Evolutionary conservation across 2,888 invertebrate genomes (phyloP).

Genomic region (Ichneumoninae sp.): DNA sequence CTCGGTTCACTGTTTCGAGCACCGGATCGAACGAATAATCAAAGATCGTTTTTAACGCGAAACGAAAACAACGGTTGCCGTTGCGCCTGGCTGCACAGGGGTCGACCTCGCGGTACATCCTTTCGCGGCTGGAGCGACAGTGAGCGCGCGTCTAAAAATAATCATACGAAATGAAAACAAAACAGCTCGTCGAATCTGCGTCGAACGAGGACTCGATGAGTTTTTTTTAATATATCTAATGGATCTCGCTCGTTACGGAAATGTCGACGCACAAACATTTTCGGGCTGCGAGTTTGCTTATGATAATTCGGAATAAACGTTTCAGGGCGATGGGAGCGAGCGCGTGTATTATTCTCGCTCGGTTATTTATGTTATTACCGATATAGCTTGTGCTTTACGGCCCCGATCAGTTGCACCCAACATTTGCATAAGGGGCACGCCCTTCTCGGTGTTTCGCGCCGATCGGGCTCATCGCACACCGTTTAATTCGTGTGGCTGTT

Average conservation of each 20-base stretch:
- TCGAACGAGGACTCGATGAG: constrained; percentile 44
- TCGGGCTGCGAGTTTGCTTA: constrained; percentile 61
- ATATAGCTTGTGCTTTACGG: constrained; percentile 43
- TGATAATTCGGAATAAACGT: constrained; percentile 62
- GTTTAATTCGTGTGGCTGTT: not conserved
- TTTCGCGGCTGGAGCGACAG: constrained; percentile 39
- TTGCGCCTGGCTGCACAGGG: not conserved
- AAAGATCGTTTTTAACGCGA: constrained; percentile 24
- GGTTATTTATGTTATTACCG: constrained; percentile 59
- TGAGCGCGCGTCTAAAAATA: constrained; percentile 43
- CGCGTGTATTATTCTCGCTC: constrained; percentile 39
- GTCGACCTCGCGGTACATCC: not conserved
- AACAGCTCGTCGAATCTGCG: constrained; percentile 36
- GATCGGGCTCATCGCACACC: too few relatives aligned
- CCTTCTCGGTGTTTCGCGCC: not conserved
- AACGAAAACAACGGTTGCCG: constrained; percentile 42
- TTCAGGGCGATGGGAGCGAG: constrained; percentile 33
- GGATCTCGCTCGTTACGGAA: constrained; percentile 34
- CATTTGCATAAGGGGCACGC: constrained; percentile 54
- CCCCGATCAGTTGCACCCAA: constrained; percentile 30
- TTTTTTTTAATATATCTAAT: constrained; percentile 40
- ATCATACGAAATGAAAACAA: constrained; percentile 49
- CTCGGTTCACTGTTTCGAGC: too few relatives aligned
- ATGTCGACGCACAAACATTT: constrained; percentile 44
- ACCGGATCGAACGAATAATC: constrained; percentile 18